Evolutionary conservation across 1,140 invertebrate species (phyloP).

Genomic region (Drosophila takahashii): DNA sequence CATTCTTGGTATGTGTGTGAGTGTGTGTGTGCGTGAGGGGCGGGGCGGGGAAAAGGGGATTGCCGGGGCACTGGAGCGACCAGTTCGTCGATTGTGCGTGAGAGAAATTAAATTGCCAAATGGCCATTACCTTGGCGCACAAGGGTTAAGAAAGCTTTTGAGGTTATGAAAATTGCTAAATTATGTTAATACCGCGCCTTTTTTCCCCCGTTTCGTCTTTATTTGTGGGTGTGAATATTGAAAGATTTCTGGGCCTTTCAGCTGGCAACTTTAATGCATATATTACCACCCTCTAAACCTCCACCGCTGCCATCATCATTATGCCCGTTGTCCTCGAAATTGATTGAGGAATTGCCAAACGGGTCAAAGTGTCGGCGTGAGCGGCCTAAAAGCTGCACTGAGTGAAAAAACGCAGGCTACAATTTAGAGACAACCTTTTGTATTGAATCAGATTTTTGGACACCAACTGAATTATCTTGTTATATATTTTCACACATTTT

Average conservation of each 20-base stretch:
- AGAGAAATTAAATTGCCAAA: conserved; percentile 82
- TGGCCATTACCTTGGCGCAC: conserved; percentile 68
- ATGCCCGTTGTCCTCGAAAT: conserved; percentile 50
- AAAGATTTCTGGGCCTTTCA: conserved; percentile 43
- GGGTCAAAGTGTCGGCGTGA: conserved; percentile 55
- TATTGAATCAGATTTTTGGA: no score
- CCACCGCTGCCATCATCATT: conserved; percentile 44
- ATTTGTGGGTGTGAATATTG: conserved; percentile 54
- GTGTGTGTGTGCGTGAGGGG: background rate
- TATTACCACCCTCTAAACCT: conserved; percentile 18
- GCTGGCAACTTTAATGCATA: conserved; percentile 35
- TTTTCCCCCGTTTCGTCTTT: background rate
- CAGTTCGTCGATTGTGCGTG: conserved; percentile 76
- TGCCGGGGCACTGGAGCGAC: conserved; percentile 42
- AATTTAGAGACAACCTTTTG: no score
- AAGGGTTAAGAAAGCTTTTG: conserved; percentile 67
- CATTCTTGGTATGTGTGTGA: conserved; percentile 1
- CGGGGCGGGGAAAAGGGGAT: background rate
- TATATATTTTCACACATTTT: no score
- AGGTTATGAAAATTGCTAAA: conserved; percentile 76
- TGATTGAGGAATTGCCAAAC: conserved; percentile 73
- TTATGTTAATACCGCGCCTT: conserved; percentile 64
- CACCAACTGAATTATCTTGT: no score
- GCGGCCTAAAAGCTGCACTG: conserved; percentile 28
- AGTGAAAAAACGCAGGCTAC: background rate